Evolutionary conservation across 2,888 invertebrate genomes (phyloP).

Genomic region (Disparrhopalites patrizii): DNA sequence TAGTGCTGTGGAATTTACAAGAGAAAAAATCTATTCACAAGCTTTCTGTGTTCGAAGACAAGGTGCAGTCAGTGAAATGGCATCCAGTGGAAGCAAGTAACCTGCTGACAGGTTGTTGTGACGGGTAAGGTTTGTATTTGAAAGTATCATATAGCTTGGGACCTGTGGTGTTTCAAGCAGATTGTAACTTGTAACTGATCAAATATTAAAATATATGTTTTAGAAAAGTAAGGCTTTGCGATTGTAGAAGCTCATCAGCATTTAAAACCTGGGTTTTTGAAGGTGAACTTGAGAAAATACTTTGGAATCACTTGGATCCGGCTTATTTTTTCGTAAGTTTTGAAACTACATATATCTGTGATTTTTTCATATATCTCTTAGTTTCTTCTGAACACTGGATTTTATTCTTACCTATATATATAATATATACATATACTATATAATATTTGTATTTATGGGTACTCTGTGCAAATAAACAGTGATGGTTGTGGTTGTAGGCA

Average conservation of each 20-base stretch:
- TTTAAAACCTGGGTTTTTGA: constrained; percentile 67
- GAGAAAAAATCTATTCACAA: constrained; percentile 70
- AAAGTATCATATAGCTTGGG: not conserved
- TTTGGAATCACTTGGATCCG: constrained; percentile 77
- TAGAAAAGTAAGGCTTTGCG: constrained; percentile 70
- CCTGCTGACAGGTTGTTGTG: constrained; percentile 77
- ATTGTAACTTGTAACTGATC: not conserved
- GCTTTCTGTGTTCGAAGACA: constrained; percentile 70
- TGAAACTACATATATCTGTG: not conserved
- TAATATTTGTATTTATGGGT: not conserved
- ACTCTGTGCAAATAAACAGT: not conserved
- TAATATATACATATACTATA: too few species aligned
- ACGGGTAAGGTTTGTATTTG: constrained; percentile 55
- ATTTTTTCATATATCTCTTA: constrained; percentile 5
- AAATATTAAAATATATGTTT: not conserved
- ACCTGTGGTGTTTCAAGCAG: not conserved
- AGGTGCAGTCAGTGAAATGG: constrained; percentile 80
- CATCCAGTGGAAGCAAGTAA: constrained; percentile 78
- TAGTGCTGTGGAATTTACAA: constrained; percentile 89
- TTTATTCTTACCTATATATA: too few species aligned
- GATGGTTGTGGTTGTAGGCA: constrained; percentile 51
- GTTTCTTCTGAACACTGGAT: too few species aligned
- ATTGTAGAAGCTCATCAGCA: constrained; percentile 65
- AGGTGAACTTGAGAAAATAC: constrained; percentile 79
- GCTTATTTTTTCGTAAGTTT: constrained; percentile 69